Evolutionary conservation across 2,797 vertebrate species (phyloP).

Genomic region (Labeo calbasu): DNA sequence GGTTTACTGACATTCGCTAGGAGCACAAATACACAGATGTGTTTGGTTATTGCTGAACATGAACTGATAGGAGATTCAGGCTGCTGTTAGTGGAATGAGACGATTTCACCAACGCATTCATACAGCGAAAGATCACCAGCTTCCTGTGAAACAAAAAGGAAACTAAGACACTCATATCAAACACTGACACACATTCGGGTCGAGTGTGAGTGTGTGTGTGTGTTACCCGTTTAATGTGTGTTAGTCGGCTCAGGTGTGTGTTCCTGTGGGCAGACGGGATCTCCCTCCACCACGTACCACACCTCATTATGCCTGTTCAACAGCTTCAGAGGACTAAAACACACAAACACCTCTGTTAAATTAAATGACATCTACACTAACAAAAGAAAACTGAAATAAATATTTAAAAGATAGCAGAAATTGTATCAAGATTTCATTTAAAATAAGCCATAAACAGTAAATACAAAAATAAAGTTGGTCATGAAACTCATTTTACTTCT

Average conservation of each 20-base stretch:
- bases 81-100: background rate
- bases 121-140: background rate
- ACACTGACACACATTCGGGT: background rate
- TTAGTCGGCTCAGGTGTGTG: slow-evolving; percentile 53
- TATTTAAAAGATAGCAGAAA: too few species aligned
- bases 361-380: background rate
- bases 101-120: background rate
- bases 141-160: background rate
- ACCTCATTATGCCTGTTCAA: slow-evolving; percentile 83
- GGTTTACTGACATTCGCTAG: background rate
- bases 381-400: too few species aligned
- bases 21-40: background rate
- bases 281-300: slow-evolving; percentile 78
- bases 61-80: background rate
- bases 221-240: slow-evolving; percentile 22
- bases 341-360: slow-evolving; percentile 20
- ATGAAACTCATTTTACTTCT: too few species aligned
- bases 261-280: slow-evolving; percentile 69
- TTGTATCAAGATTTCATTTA: too few species aligned
- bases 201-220: background rate
- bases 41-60: background rate
- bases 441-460: too few species aligned
- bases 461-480: too few species aligned
- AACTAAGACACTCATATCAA: background rate
- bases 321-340: slow-evolving; percentile 75